Base-by-base conservation (phyloP, 64 coral and sea anemone species). In the Catalaphyllia jardinei region DNA sequence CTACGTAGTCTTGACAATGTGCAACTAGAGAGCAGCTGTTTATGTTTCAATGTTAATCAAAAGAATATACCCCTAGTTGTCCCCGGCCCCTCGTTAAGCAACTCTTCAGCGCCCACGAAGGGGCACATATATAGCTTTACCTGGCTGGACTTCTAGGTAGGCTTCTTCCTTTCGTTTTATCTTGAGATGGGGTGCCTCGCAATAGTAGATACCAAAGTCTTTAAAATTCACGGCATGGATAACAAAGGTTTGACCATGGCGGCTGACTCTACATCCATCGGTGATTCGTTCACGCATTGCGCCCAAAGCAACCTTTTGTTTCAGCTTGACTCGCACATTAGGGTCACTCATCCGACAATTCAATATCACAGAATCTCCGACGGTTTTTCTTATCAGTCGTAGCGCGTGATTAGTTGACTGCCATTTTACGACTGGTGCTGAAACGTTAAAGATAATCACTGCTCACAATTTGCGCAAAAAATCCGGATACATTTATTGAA, bases 201-300 rank as follows among this genome's bases (percentile, higher is more conserved):
- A 92, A 29, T 71, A 79, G 38, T 92, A 92, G 12, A 60, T 76
- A 16, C 83, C 90, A 35, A 54, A 24, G 42, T 92, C 90, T 22
- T 87, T 39, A 3, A 86, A 69, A 67, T 79, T 54, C 73, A 87
- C 76, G 0, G 82, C 73, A 35, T 87, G 90, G 29, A 92, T 79
- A 16, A 76, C 86, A 62, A 92, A 87, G 13, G 17, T 79, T 49
- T 92, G 90, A 30, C 62, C 69, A 9, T 2, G 11, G 12, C 76
- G 76, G 11, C 16, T 87, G 46, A 92, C 54, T 65, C 86, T 92
- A 61, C 90, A 92, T 10, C 83, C 83, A 80, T 79, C 83, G 2
- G 90, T 62, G 14, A 31, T 31, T 60, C 82, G 38, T 31, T 76
- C 82, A 20, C n/a, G 39, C 19, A 57, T 57, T 13, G 11, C 10